Conservation (phyloP, 1,140 invertebrate genomes). For the Drosophila watanabei region DNA sequence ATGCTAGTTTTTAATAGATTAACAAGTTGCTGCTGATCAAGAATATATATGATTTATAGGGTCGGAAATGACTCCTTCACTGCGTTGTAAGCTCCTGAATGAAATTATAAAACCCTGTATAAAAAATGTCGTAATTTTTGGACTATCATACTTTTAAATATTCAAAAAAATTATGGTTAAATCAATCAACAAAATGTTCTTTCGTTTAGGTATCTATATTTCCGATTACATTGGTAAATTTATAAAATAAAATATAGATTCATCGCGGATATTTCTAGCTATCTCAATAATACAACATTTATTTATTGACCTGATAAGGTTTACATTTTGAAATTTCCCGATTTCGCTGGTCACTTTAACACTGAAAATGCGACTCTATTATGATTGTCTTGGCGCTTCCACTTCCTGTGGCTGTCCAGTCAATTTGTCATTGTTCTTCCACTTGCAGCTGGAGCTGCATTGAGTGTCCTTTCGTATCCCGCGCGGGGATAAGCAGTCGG, state of each 20-base stretch:
- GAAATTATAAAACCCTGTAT: no score
- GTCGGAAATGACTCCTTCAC: no score
- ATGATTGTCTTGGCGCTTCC: conserved; percentile 16
- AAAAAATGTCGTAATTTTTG: no score
- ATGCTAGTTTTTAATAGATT: no score
- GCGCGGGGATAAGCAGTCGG: background rate
- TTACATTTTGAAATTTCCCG: background rate
- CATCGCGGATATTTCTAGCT: background rate
- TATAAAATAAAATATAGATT: background rate
- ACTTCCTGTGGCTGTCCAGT: conserved; percentile 33
- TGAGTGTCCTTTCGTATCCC: conserved; percentile 9
- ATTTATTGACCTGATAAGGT: background rate
- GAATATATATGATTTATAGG: no score
- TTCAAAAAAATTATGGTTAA: background rate
- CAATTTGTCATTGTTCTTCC: conserved; percentile 48
- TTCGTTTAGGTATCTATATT: background rate
- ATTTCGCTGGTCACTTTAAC: background rate
- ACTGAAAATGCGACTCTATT: conserved; percentile 14
- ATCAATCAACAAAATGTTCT: background rate
- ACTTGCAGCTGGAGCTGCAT: conserved; percentile 22
- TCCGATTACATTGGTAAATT: background rate
- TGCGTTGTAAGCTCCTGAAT: no score
- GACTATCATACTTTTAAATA: background rate
- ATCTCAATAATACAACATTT: no score
- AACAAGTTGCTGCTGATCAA: no score